These are phyloP conservation scores for Himantopus leucocephalus DNA, from an alignment of 2,113 vertebrate genomes.

Conservation along the genomic window DNA sequence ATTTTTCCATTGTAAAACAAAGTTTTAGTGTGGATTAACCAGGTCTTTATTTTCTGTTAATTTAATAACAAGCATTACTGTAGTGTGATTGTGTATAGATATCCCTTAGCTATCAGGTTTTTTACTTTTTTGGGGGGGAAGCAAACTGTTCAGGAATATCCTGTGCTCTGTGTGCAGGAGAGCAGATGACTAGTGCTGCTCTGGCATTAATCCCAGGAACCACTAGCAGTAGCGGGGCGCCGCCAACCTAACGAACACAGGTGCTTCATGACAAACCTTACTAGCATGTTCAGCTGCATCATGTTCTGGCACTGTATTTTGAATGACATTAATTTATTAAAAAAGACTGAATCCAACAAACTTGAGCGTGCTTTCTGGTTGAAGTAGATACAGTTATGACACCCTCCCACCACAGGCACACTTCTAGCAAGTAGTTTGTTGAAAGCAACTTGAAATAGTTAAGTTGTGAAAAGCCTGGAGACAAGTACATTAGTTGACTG, in stretches of 20 bases:
- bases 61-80: conserved; percentile 97
- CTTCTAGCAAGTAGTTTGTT: neutral
- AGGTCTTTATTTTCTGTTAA: conserved; percentile 88
- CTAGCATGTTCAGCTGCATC: conserved; percentile 97
- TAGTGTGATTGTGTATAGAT: conserved; percentile 92
- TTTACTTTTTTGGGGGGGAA: conserved; percentile 60
- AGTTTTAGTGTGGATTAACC: conserved; percentile 86
- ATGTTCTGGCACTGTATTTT: conserved; percentile 99
- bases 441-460: neutral
- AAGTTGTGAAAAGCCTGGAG: neutral
- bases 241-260: conserved; percentile 86
- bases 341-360: conserved; percentile 75
- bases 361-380: neutral
- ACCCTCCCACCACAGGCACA: neutral
- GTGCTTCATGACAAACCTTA: conserved; percentile 92
- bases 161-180: conserved; percentile 80
- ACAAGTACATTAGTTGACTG: rapidly evolving
- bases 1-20: conserved; percentile 85
- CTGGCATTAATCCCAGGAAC: conserved; percentile 86
- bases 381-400: neutral
- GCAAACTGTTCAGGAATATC: conserved; percentile 82
- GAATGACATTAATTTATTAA: conserved; percentile 99
- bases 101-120: conserved; percentile 75
- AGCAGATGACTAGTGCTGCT: conserved; percentile 81
- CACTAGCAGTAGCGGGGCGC: conserved; percentile 84